A percentile compares a stretch with the other conserved stretches of the same genome.
Evolutionary conservation across 2,113 vertebrate species (phyloP).

Genomic region (Scortum barcoo): DNA sequence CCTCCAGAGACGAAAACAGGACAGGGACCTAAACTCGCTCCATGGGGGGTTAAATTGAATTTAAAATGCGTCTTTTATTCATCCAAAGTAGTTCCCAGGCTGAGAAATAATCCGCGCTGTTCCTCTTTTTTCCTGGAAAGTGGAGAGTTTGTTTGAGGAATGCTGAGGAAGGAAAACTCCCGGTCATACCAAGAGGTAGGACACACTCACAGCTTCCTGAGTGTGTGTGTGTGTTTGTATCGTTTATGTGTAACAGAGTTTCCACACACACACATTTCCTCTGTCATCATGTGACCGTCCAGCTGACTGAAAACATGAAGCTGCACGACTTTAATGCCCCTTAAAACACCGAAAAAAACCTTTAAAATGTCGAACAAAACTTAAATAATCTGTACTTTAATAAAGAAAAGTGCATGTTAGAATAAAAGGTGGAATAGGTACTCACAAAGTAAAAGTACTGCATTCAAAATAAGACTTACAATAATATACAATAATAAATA

Average conservation of each 20-base stretch:
- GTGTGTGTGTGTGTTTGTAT: not conserved
- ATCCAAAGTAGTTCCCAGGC: not conserved
- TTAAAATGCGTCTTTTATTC: slow-evolving; percentile 24
- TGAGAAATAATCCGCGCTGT: not conserved
- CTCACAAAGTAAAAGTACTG: no score
- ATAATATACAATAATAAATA: no score
- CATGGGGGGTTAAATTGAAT: not conserved
- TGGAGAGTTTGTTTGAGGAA: slow-evolving; percentile 59
- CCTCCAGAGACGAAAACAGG: not conserved
- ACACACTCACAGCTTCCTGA: not conserved
- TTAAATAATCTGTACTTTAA: not conserved
- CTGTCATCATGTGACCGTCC: slow-evolving; percentile 69
- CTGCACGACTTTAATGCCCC: no score
- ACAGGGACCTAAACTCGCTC: not conserved
- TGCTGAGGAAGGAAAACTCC: slow-evolving; percentile 84
- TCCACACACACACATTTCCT: no score
- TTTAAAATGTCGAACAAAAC: not conserved
- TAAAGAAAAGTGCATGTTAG: not conserved
- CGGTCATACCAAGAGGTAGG: slow-evolving; percentile 91
- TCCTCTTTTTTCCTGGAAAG: no score
- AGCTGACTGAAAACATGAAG: no score
- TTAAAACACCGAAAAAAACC: no score
- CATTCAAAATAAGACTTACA: no score
- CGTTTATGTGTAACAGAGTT: no score
- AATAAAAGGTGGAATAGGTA: not conserved